Evolutionary conservation across 2,113 vertebrate species (phyloP).

Genomic region (Tychaedon coryphoeus): DNA sequence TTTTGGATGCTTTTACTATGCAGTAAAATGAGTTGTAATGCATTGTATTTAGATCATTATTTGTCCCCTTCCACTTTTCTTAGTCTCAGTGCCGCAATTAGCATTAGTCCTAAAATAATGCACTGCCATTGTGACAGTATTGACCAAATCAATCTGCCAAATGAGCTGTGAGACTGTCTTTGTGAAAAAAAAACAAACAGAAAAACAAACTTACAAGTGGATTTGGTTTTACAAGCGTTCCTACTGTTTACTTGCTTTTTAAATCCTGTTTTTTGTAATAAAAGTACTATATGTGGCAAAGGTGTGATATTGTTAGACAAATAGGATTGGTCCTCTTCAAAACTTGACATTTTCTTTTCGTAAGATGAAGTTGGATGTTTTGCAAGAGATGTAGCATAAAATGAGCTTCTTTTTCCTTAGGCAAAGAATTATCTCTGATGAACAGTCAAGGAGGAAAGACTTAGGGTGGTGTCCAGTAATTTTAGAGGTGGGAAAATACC

Average conservation of each 20-base stretch:
- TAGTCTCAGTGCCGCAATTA: neutral
- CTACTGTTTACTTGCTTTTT: neutral
- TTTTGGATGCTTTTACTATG: neutral
- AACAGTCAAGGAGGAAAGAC: neutral
- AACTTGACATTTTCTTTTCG: neutral
- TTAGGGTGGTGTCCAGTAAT: neutral
- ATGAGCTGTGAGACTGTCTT: neutral
- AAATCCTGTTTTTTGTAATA: neutral
- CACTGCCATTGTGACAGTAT: neutral
- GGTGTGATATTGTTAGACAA: neutral
- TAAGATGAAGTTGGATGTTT: neutral
- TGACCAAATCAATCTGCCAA: neutral
- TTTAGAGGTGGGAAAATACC: neutral
- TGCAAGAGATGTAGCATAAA: neutral
- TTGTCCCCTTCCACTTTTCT: neutral
- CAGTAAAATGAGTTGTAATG: neutral
- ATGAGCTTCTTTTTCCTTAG: neutral
- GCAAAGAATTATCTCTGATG: neutral
- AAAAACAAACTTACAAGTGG: neutral
- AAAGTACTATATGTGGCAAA: neutral
- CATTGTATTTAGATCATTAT: neutral
- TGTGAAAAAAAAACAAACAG: neutral
- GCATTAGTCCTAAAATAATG: neutral
- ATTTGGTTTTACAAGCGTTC: neutral
- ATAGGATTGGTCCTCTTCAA: neutral